Base-by-base conservation (phyloP, 2,113 vertebrate species). In the Leptosomus discolor region DNA sequence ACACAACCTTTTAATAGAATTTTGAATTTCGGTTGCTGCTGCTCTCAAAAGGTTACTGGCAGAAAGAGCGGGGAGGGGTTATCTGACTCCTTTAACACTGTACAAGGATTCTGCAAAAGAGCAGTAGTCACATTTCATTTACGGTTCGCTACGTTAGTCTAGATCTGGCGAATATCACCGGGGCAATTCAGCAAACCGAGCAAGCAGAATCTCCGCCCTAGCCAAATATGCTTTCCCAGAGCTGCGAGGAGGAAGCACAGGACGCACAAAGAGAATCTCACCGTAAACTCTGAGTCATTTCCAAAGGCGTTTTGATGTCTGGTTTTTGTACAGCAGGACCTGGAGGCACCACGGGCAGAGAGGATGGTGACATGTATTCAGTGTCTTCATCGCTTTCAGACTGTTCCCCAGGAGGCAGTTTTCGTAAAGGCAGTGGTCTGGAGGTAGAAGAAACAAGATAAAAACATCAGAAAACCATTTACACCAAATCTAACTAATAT, bases 301-400 rank as follows among this genome's bases (percentile, higher is more conserved):
- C 98, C 88, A 96, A 85, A 92, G 98, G 97, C 95, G 96, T 77
- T 68, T 98, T 98, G 29, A 85, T n/a, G 54, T 98, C 98, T 68
- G 98, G 30, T 77, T 98, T 99, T 16, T 98, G 98, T 51, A 96
- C 97, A 82, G 98, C 97, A 69, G 96, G 88, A 94, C 70, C 97
- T 61, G 97, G 97, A 65, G 98, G 98, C 74, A 99, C 97, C 57
- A 98, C 85, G 8, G 99, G 99, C 50, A 99, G 98, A 15, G 99
- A 99, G 41, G 99, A 99, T 8, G 99, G 99, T 46, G 99, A 98
- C 99, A 99, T 99, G 97, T 99, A 99, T 76, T 99, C 99, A 0
- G 99, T 98, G 90, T 99, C 99, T 77, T 99, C 99, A 20, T 99
- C 98, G 1, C 97, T 98, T 81, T 99, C 99, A 57, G 96, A 96